A percentile compares a stretch with the other conserved stretches of the same genome.
Evolutionary conservation across 2,888 invertebrate genomes (phyloP).

Genomic region (Aspidiotus destructor): DNA sequence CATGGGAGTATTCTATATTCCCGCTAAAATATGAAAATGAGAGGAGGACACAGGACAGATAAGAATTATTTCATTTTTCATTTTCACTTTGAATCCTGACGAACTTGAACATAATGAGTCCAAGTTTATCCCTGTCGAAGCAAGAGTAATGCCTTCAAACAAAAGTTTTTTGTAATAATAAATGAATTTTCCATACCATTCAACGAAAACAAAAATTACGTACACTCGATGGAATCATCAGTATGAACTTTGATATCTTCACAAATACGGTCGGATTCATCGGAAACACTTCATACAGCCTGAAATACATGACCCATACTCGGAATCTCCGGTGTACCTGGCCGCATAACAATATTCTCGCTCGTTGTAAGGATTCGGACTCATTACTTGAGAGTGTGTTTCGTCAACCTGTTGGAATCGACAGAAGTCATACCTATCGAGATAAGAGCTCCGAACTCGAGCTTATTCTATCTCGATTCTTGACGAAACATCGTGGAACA

Average conservation of each 20-base stretch:
- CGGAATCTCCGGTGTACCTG: conserved; percentile 12
- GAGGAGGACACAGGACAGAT: too few relatives aligned
- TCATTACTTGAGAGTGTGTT: conserved; percentile 6
- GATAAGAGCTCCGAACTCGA: conserved; percentile 5
- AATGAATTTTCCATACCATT: too few relatives aligned
- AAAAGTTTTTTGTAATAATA: too few relatives aligned
- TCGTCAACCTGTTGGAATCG: conserved; percentile 6
- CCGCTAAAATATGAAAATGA: too few relatives aligned
- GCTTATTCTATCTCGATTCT: neutral
- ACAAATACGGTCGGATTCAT: conserved; percentile 8
- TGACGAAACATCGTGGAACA: conserved; percentile 3
- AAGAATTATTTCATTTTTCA: too few relatives aligned
- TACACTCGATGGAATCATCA: too few relatives aligned
- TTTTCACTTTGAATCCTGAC: too few relatives aligned
- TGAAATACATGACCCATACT: conserved; percentile 17
- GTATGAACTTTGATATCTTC: neutral
- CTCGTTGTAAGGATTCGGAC: neutral
- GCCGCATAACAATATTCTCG: conserved; percentile 19
- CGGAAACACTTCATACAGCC: conserved; percentile 16
- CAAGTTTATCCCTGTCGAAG: too few relatives aligned
- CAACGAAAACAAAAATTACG: too few relatives aligned
- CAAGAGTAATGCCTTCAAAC: too few relatives aligned
- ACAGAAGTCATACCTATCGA: neutral
- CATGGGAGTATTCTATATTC: too few relatives aligned
- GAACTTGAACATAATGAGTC: too few relatives aligned